Base-by-base conservation (phyloP, 2,888 invertebrate genomes). In the Drosophila austrosaltans region DNA sequence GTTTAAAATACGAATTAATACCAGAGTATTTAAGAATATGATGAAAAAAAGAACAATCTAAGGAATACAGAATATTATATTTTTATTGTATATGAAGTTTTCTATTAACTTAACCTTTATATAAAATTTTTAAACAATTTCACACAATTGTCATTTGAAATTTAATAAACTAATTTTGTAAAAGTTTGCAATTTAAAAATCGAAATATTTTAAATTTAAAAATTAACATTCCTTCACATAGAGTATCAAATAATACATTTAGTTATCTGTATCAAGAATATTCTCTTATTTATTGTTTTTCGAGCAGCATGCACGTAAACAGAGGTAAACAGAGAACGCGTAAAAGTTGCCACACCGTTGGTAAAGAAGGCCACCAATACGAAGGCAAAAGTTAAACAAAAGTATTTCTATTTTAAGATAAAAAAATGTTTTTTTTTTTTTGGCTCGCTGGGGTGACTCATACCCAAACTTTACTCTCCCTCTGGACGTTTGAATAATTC, bases 291-390 rank as follows among this genome's bases (percentile, higher is more conserved):
- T 42, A 16, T 59, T 40, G n/a, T 59, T 8, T 48, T 48, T 12
- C 44, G 12, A n/a, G 10, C 42, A 42, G 20, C 42, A 59, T 39
- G 25, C 42, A 28, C 59, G 7, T 28, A 42, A 59, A 59, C 30
- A 39, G 25, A 42, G 28, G 42, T 39, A 59, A 42, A 59, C 42
- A 59, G 42, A 39, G n/a, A 10, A 25, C 28, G 36, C 59, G 42
- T 42, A 59, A 44, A 44, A 32, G 48, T 61, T 61, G 28, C 48
- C n/a, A n/a, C 60, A 25, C 36, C 7, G 44, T 22, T 36, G 56
- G 36, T 57, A 57, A 57, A 36, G 36, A 20, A 30, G 57, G 20
- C 39, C 22, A 39, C 44, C 60, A 32, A 48, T 5, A 32, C 44
- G 10, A n/a, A 48, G 22, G 10, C 4, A 40, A 36, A 25, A 39